phyloP scores from a whole-genome alignment of 2,888 invertebrate species.

The Drosophila sordidula region DNA sequence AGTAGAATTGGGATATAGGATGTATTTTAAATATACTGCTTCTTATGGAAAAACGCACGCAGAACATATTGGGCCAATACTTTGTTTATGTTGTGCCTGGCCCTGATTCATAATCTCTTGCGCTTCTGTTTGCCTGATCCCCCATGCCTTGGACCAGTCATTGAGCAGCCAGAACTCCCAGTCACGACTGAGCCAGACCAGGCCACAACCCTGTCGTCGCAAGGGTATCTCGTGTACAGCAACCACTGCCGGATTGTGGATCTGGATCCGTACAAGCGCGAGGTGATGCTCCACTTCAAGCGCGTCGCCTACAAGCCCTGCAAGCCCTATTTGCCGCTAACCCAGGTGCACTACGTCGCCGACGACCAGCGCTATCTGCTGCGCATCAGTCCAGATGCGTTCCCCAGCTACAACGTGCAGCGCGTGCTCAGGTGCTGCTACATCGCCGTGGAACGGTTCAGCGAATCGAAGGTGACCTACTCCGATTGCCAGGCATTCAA shows the following conservation, averaged over 20 bases:
- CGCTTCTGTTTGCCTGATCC: background rate
- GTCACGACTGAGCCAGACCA: background rate
- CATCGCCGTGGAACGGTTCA: conserved; percentile 76
- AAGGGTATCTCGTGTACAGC: conserved; percentile 86
- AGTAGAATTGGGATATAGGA: no score
- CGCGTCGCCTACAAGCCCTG: conserved; percentile 86
- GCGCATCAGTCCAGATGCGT: conserved; percentile 63
- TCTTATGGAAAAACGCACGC: no score
- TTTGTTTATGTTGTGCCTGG: background rate
- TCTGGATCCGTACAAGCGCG: conserved; percentile 87
- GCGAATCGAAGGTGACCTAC: conserved; percentile 74
- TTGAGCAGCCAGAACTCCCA: background rate
- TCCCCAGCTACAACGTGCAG: conserved; percentile 58
- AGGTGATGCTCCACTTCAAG: conserved; percentile 86
- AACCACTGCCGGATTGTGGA: conserved; percentile 88
- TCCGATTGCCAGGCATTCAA: conserved; percentile 85
- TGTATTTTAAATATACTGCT: no score
- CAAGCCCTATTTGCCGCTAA: conserved; percentile 82
- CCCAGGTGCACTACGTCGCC: conserved; percentile 73
- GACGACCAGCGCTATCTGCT: conserved; percentile 69
- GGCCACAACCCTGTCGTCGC: conserved; percentile 37
- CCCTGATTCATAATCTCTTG: background rate
- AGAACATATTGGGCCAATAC: no score
- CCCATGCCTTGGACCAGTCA: background rate
- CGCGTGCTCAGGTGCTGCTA: conserved; percentile 81